Conservation (phyloP, 2,888 invertebrate genomes). For the Sceliomorpha sp. region DNA sequence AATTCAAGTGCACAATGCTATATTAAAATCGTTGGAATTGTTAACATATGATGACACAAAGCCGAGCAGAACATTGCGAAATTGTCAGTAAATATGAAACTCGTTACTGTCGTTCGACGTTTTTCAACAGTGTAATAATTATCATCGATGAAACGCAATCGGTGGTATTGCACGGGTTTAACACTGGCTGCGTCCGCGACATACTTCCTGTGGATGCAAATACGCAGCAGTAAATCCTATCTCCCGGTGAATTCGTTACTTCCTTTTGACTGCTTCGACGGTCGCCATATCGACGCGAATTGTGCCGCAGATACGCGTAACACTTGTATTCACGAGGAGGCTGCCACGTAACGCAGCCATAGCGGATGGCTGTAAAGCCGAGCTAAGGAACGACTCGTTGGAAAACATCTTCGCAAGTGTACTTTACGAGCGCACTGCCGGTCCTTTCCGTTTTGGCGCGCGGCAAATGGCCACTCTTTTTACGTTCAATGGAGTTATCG, state of each 20-base stretch:
- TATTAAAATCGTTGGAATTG: conserved; percentile 46
- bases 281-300: conserved; percentile 33
- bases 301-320: conserved; percentile 35
- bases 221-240: conserved; percentile 40
- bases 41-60: conserved; percentile 24
- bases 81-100: conserved; percentile 35
- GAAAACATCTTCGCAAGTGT: conserved; percentile 50
- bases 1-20: no score
- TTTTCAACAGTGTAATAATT: conserved; percentile 41
- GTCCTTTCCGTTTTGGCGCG: conserved; percentile 71
- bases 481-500: conserved; percentile 22
- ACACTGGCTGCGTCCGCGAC: conserved; percentile 36
- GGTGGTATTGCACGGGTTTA: conserved; percentile 41
- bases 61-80: conserved; percentile 16
- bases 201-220: conserved; percentile 46
- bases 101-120: conserved; percentile 26
- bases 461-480: conserved; percentile 39
- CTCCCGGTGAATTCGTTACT: conserved; percentile 71
- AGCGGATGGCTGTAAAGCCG: conserved; percentile 44
- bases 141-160: conserved; percentile 30
- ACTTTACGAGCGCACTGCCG: conserved; percentile 63
- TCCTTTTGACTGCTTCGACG: conserved; percentile 68
- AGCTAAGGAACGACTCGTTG: conserved; percentile 36
- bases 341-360: conserved; percentile 22
- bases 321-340: conserved; percentile 18